These are phyloP conservation scores for Lordiphosa mommai DNA, from an alignment of 1,140 invertebrate species.

Conservation along the genomic window DNA sequence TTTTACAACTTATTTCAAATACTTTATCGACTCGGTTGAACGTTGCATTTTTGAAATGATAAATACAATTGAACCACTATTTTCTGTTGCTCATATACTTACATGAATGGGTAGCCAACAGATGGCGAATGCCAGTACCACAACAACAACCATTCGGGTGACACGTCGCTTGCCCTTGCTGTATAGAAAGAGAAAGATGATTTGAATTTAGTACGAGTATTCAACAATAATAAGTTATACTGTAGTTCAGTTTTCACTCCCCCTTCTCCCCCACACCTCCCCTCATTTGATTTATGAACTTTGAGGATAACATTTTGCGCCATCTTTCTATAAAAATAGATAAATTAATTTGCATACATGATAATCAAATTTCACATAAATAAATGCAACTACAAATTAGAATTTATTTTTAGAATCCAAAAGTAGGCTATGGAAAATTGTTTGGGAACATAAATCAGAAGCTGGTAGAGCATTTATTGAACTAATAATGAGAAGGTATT, in stretches of 20 bases:
- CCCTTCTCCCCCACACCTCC: no score
- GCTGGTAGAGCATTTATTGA: no score
- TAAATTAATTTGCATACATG: no score
- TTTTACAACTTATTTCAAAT: no score
- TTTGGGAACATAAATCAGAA: no score
- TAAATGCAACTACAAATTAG: neutral
- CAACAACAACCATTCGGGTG: conserved; percentile 95
- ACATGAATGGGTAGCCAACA: conserved; percentile 98
- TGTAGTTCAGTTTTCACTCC: conserved; percentile 17
- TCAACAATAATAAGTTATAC: conserved; percentile 23
- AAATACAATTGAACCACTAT: neutral
- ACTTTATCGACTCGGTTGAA: no score
- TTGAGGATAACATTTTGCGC: conserved; percentile 5
- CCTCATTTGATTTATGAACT: conserved; percentile 48
- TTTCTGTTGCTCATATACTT: conserved; percentile 56
- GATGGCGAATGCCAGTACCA: conserved; percentile 95
- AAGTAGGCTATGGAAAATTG: no score
- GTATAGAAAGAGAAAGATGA: conserved; percentile 3
- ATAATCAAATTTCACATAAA: neutral
- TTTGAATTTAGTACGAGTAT: neutral
- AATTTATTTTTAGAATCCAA: neutral
- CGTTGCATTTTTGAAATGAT: no score
- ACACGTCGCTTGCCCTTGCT: conserved; percentile 93
- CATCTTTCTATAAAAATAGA: neutral
- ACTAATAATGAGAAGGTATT: no score